Evolutionary conservation across 2,888 invertebrate genomes (phyloP).

Genomic region (Orthonevra nobilis): DNA sequence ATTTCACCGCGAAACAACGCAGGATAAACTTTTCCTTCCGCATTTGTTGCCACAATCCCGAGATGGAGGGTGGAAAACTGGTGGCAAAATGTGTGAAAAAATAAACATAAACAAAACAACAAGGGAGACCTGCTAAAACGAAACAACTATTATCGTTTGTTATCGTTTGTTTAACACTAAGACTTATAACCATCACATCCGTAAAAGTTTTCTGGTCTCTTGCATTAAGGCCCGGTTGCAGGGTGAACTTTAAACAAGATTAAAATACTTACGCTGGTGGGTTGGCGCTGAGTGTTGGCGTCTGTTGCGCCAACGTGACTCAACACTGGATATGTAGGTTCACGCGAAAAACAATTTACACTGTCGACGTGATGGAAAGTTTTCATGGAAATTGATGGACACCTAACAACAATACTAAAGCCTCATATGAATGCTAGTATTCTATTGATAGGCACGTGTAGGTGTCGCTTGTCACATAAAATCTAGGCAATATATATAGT

Average conservation of each 20-base stretch:
- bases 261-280: constrained; percentile 33
- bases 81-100: not conserved
- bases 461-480: too few relatives aligned
- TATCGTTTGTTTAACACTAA: constrained; percentile 65
- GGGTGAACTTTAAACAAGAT: constrained; percentile 59
- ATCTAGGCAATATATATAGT: too few relatives aligned
- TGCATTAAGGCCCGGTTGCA: constrained; percentile 43
- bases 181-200: constrained; percentile 62
- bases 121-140: constrained; percentile 19
- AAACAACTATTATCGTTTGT: constrained; percentile 58
- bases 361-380: constrained; percentile 1
- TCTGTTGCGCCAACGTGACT: too few relatives aligned
- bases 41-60: constrained; percentile 4
- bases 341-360: constrained; percentile 15
- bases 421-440: too few relatives aligned
- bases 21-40: constrained; percentile 29
- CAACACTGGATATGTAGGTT: not conserved
- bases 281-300: not conserved
- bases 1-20: not conserved
- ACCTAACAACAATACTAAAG: too few relatives aligned
- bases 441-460: too few relatives aligned
- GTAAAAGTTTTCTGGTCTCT: constrained; percentile 24
- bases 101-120: not conserved
- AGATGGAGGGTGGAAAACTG: constrained; percentile 2
- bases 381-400: constrained; percentile 35